Base-by-base conservation (phyloP, 2,113 vertebrate species). In the Xiphophorus hellerii region DNA sequence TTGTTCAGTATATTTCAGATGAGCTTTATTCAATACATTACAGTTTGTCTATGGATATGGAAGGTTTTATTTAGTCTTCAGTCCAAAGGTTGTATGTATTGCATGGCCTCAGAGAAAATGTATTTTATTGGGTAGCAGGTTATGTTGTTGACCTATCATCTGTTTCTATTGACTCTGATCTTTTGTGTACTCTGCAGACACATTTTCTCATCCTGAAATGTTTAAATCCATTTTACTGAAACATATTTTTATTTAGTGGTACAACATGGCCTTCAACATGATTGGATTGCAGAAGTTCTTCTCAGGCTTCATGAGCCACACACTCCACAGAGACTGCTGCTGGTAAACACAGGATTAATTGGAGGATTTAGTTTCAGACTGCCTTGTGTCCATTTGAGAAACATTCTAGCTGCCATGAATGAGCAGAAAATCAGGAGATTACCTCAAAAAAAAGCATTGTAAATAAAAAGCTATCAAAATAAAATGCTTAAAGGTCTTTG, bases 301-400 rank as follows among this genome's bases (percentile, higher is more conserved):
- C 62, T 73, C 78, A 30, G 68, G 71, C 72, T 72, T 83, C 69
- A 78, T 81, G 81, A 77, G 66, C 72, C 84, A 75, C 70, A 74
- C 66, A 37, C 60, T 73, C 81, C 58, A 0, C 58, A 37, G 76
- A 84, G 76, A 71, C 64, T 71, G 71, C 71, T 61, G 60, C 79
- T 70, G 71, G 73, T 70, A 78, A 74, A 72, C 66, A 78, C 29
- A 4, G 37, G 73, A 83, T 79, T 84, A 84, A 73, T 62, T 68
- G n/a, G 12, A 11, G 54, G 66, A 69, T 84, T 81, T 48, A 60
- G 30, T 71, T 84, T 84, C 22, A 62, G 29, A 73, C 70, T 66
- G 58, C 30, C 69, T 63, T 77, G 37, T 72, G 62, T 85, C 51
- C 31, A 42, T 66, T 74, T 76, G 69, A 58, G 60, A 65, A 73